These are phyloP conservation scores for Apamea anceps DNA, from an alignment of 2,888 invertebrate species.

Conservation along the genomic window DNA sequence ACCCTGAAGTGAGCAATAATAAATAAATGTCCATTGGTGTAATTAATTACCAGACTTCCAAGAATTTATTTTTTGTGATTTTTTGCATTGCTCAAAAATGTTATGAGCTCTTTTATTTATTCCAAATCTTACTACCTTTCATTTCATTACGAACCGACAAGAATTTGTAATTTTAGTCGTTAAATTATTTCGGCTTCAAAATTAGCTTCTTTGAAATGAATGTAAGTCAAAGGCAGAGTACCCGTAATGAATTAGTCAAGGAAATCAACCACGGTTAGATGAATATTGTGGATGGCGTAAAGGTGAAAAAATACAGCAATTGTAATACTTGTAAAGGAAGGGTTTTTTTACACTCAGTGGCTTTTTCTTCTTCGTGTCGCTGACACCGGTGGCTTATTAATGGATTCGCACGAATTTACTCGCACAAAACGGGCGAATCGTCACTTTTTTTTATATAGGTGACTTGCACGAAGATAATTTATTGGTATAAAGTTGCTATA, in stretches of 20 bases:
- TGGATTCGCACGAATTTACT: neutral
- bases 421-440: neutral
- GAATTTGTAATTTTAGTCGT: constrained; percentile 40
- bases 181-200: constrained; percentile 27
- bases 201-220: constrained; percentile 33
- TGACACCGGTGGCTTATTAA: neutral
- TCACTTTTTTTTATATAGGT: neutral
- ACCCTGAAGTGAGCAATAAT: constrained; percentile 1
- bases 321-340: neutral
- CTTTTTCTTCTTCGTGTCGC: neutral
- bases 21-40: constrained; percentile 8
- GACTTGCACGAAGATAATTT: neutral
- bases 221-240: constrained; percentile 21
- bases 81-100: constrained; percentile 22
- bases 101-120: constrained; percentile 23
- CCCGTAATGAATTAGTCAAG: constrained; percentile 23
- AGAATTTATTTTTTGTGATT: constrained; percentile 38
- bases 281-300: neutral
- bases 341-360: neutral
- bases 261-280: constrained; percentile 22
- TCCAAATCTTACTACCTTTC: constrained; percentile 22
- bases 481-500: neutral
- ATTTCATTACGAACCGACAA: constrained; percentile 18
- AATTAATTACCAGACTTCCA: constrained; percentile 20
- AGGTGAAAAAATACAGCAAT: neutral